These are phyloP conservation scores for Philopotamus ludificatus DNA, from an alignment of 1,140 invertebrate species.

Conservation along the genomic window DNA sequence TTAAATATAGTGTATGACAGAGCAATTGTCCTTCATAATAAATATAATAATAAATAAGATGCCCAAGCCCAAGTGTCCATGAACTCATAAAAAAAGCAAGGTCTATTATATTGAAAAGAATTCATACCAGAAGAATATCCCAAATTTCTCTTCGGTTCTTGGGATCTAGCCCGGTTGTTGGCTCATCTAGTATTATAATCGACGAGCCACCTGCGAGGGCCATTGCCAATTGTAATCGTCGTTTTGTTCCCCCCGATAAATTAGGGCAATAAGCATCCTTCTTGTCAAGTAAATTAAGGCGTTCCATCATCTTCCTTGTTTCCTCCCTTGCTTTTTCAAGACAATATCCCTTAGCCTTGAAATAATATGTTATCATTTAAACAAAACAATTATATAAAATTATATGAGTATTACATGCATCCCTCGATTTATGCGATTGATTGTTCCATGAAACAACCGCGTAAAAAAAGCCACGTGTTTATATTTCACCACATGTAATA, in stretches of 20 bases:
- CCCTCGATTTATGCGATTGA: neutral
- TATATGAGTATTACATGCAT: too few species aligned
- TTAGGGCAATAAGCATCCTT: slow-evolving; percentile 44
- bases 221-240: slow-evolving; percentile 56
- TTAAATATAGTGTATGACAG: too few species aligned
- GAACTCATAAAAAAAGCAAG: too few species aligned
- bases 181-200: slow-evolving; percentile 83
- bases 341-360: neutral
- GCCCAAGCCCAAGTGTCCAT: too few species aligned
- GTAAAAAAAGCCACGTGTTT: neutral
- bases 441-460: neutral
- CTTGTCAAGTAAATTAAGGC: slow-evolving; percentile 45
- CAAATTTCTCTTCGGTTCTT: slow-evolving; percentile 87
- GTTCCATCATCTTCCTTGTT: slow-evolving; percentile 40
- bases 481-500: neutral
- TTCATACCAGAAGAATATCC: slow-evolving; percentile 68
- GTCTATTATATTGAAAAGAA: too few species aligned
- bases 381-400: neutral
- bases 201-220: slow-evolving; percentile 58
- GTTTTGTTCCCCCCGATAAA: slow-evolving; percentile 59
- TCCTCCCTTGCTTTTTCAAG: slow-evolving; percentile 37
- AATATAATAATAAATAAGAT: too few species aligned
- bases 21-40: too few species aligned
- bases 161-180: slow-evolving; percentile 93
- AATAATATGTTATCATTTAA: neutral